Evolutionary conservation across 2,797 vertebrate species (phyloP).

Genomic region (Eurystomus glaucurus): DNA sequence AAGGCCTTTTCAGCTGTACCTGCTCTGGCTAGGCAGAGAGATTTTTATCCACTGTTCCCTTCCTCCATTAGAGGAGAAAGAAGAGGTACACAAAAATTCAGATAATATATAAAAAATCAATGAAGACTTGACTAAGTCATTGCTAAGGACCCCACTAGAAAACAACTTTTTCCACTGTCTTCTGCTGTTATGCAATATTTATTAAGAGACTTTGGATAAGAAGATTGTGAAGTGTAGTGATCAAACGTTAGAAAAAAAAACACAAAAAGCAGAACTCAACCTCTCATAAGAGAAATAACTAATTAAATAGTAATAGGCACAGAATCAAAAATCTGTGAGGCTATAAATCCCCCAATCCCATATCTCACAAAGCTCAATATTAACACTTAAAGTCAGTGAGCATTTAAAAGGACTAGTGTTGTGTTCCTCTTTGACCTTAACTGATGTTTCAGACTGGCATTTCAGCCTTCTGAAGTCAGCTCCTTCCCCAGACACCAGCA

Average conservation of each 20-base stretch:
- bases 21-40: not conserved
- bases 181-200: not conserved
- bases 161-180: not conserved
- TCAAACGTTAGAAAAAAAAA: not conserved
- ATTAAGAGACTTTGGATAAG: not conserved
- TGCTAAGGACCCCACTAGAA: not conserved
- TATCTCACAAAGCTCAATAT: constrained; percentile 1
- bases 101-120: not conserved
- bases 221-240: not conserved
- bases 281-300: not conserved
- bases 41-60: not conserved
- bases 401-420: not conserved
- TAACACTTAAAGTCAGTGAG: not conserved
- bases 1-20: constrained; percentile 10
- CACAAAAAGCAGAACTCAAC: not conserved
- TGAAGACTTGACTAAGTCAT: not conserved
- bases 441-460: not conserved
- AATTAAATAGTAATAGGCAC: not conserved
- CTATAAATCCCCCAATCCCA: not conserved
- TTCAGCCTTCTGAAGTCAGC: not conserved
- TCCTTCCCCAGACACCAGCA: not conserved
- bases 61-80: not conserved
- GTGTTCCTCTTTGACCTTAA: constrained; percentile 1
- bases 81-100: not conserved
- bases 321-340: not conserved